Evolutionary conservation across 2,113 vertebrate species (phyloP).

Genomic region (Epinephelus lanceolatus): DNA sequence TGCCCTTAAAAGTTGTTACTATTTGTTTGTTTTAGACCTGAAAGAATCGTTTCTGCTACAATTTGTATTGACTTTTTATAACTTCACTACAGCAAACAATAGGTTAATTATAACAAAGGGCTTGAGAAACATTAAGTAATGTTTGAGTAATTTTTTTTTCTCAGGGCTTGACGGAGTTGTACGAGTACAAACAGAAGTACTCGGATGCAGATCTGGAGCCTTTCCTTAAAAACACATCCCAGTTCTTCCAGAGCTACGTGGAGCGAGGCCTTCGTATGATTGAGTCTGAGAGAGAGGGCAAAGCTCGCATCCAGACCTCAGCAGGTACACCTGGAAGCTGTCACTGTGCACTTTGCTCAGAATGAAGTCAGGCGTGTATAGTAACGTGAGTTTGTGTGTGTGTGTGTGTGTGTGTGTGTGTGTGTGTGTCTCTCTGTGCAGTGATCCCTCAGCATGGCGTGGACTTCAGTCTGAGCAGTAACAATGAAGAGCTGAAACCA

Average conservation of each 20-base stretch:
- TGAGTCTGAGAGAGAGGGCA: slow-evolving; percentile 95
- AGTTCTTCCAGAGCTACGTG: slow-evolving; percentile 99
- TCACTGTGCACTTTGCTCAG: neutral
- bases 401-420: slow-evolving; percentile 4
- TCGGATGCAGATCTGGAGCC: slow-evolving; percentile 96
- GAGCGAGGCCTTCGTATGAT: slow-evolving; percentile 97
- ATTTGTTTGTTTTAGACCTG: neutral
- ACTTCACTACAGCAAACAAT: neutral
- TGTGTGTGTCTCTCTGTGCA: slow-evolving; percentile 54
- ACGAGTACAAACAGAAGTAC: slow-evolving; percentile 98
- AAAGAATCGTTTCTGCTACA: neutral
- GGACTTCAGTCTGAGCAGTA: slow-evolving; percentile 89
- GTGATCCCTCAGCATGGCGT: slow-evolving; percentile 89
- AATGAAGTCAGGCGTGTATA: neutral
- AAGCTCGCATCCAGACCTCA: slow-evolving; percentile 89
- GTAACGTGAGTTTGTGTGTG: slow-evolving; percentile 20
- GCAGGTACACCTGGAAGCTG: slow-evolving; percentile 82
- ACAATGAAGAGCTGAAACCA: slow-evolving; percentile 93
- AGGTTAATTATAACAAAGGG: neutral
- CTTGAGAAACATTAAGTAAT: neutral
- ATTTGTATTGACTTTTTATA: neutral
- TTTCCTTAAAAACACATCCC: slow-evolving; percentile 96
- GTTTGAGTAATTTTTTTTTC: neutral
- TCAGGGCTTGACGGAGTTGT: slow-evolving; percentile 96
- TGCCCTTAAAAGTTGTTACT: neutral